These are phyloP conservation scores for Motacilla tschutschensis DNA, from an alignment of 2,113 vertebrate genomes.

Conservation along the genomic window DNA sequence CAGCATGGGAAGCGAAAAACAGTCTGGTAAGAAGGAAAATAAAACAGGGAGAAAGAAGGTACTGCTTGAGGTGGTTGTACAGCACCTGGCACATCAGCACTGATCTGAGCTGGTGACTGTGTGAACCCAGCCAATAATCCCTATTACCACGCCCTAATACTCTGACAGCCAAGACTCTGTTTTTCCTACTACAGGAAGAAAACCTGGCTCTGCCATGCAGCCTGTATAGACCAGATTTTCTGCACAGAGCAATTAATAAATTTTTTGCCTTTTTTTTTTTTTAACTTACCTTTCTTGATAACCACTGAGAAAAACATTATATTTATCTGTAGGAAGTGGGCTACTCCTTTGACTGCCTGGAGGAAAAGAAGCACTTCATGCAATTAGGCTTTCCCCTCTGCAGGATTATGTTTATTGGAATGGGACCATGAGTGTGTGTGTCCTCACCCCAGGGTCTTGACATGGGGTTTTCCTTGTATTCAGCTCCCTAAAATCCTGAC, in stretches of 20 bases:
- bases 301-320: not conserved
- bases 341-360: not conserved
- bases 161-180: not conserved
- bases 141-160: not conserved
- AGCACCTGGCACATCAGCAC: not conserved
- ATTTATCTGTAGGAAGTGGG: not conserved
- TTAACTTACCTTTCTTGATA: not conserved
- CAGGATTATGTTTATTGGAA: not conserved
- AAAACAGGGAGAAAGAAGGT: accelerated
- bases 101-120: not conserved
- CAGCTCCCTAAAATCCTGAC: not conserved
- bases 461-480: not conserved
- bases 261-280: not conserved
- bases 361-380: not conserved
- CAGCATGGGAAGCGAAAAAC: not conserved
- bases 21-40: not conserved
- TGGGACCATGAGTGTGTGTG: not conserved
- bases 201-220: not conserved
- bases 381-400: not conserved
- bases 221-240: not conserved
- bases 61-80: not conserved
- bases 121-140: not conserved
- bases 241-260: not conserved
- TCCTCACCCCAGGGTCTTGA: not conserved
- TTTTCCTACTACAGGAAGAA: not conserved